These are phyloP conservation scores for Diadophis punctatus DNA, from an alignment of 2,113 vertebrate genomes.

Conservation along the genomic window DNA sequence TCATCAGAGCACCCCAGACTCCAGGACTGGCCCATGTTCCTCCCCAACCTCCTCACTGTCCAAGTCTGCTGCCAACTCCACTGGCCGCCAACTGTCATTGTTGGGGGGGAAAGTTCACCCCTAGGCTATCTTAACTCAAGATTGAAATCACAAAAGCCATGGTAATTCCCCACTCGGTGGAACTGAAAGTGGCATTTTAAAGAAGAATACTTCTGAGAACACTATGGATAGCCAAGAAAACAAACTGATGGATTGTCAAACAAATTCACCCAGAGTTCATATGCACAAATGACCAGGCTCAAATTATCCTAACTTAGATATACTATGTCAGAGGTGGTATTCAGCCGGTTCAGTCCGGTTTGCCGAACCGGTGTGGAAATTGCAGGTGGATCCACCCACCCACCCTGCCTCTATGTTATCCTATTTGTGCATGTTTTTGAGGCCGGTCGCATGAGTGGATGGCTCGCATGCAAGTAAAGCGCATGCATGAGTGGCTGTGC, in stretches of 20 bases:
- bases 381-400: too few species aligned
- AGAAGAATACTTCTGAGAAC: not conserved
- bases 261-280: not conserved
- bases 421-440: too few species aligned
- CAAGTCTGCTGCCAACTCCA: too few species aligned
- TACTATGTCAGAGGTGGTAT: not conserved
- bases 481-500: too few species aligned
- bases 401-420: too few species aligned
- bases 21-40: too few species aligned
- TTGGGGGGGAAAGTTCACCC: not conserved
- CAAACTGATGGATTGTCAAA: not conserved
- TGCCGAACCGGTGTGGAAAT: too few species aligned
- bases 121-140: not conserved
- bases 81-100: not conserved
- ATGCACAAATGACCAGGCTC: not conserved
- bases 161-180: not conserved
- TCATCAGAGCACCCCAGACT: too few species aligned
- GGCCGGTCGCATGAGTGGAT: too few species aligned
- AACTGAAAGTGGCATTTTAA: not conserved
- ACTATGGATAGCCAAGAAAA: not conserved
- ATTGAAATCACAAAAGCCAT: not conserved
- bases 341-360: too few species aligned
- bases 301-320: not conserved
- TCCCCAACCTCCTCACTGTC: too few species aligned
- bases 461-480: too few species aligned